Evolutionary conservation across 1,140 invertebrate genomes (phyloP), one percentile per base, ranked within the genome.

Genomic region (Musca vetustissima): DNA sequence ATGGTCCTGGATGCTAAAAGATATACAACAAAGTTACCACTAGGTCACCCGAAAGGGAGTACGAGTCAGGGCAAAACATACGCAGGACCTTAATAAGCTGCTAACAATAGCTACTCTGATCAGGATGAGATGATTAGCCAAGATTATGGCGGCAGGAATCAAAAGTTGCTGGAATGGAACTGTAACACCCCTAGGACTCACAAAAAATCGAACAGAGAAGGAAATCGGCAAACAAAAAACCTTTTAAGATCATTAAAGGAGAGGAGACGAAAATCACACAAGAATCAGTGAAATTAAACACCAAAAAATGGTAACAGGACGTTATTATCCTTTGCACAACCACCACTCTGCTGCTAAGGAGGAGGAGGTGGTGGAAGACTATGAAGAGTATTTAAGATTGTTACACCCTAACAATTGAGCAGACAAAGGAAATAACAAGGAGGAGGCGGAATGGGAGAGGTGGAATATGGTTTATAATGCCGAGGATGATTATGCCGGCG

Each of bases 221-320:
- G 28, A 28, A 28, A 28, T 15, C 17, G 14, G 48, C 17, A 49
- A 6, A 19, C 6, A 19, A 28, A 59, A 4, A 28, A 32, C 0
- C 14, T n/a, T 32, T 49, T 15, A 59, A 17, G 21, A 32, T 59
- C 55, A 59, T 59, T 59, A 59, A 8, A 59, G 25, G 55, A 59
- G 55, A 59, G 25, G 55, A 59, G 28, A 3, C 8, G 28, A 28
- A 28, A 50, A 53, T 67, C 65, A 67, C 65, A n/a, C 48, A 67
- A n/a, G 65, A 28, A 67, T 28, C 48, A 67, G 65, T 67, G 65
- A 67, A 67, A 67, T 67, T 53, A 28, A 52, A 67, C 65, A 67
- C 65, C 50, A 43, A 28, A 17, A 52, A 53, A 67, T 25, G 49
- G 17, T 28, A 57, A 4, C 49, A 67, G 65, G 50, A 67, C 36